Evolutionary conservation across 2,888 invertebrate genomes (phyloP).

Genomic region (Strigamia maritima): DNA sequence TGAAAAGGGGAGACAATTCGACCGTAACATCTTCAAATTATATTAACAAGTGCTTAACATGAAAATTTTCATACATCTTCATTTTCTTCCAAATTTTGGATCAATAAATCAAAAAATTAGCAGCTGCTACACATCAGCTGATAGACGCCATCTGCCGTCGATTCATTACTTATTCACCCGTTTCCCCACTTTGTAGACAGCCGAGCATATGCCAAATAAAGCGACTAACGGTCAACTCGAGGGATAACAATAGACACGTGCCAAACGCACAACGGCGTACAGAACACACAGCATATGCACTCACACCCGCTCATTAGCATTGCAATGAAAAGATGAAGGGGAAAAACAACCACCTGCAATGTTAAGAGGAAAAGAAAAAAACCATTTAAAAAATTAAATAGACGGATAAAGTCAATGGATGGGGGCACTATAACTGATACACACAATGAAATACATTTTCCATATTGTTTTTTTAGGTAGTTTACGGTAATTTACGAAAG

Average conservation of each 20-base stretch:
- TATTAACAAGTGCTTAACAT: neutral
- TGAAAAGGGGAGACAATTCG: neutral
- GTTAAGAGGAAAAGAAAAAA: neutral
- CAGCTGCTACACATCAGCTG: neutral
- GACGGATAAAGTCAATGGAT: neutral
- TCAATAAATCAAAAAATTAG: neutral
- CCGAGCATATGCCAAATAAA: neutral
- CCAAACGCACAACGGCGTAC: neutral
- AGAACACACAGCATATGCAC: conserved; percentile 3
- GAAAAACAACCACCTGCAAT: neutral
- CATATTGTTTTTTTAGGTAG: too few relatives aligned
- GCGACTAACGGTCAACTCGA: conserved; percentile 16
- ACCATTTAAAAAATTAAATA: neutral
- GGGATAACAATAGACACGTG: conserved; percentile 12
- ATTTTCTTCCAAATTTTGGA: neutral
- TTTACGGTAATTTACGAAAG: too few relatives aligned
- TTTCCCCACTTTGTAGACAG: neutral
- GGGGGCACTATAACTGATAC: neutral
- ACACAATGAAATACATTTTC: too few relatives aligned
- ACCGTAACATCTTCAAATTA: neutral
- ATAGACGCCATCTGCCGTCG: neutral
- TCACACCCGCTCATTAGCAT: conserved; percentile 3
- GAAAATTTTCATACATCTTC: neutral
- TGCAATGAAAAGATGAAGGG: neutral
- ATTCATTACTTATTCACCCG: neutral